Evolutionary conservation across 2,888 invertebrate genomes (phyloP), one percentile per base, ranked within the genome.

Genomic region (Nymphalis c-album): DNA sequence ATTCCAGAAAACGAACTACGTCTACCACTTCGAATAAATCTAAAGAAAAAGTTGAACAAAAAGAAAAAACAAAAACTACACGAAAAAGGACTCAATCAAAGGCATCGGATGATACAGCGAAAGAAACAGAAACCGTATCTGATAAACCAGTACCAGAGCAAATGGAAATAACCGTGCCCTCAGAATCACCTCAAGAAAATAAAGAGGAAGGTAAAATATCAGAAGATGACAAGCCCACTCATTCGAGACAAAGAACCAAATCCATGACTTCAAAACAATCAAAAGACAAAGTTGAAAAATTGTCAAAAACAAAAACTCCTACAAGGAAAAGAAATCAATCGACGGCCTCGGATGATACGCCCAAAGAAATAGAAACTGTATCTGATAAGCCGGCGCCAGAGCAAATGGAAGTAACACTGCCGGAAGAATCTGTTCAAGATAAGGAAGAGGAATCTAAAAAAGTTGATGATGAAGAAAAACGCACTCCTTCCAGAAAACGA

Each of bases 261-360:
- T 63, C 60, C 16, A 63, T 84, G 10, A 76, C 83, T 3, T 81
- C 84, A 0, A 79, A 78, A 47, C 80, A 77, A 74, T 75, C 80
- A 3, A 63, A 63, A 51, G 59, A 60, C 13, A 63, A 65, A 45
- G 20, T 17, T 55, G 53, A 55, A 31, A 2, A 26, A 51, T 16
- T 17, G n/a, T n/a, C n/a, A 6, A 48, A 48, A 48, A 40, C 40
- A 1, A 40, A 40, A 40, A 2, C 35, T 40, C 10, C 40, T 40
- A 40, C 40, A 40, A 10, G 40, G 40, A 40, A 40, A 40, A 40
- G 40, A 40, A 40, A 10, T 13, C 40, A 40, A 40, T 40, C 40
- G 10, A 40, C 40, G 40, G 13, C 40, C 10, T 40, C 40, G 40
- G 13, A 4, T 40, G 40, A 40, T 40, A 40, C 13, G 13, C 40